Percentiles rank a stretch among this genome's conserved stretches.
Evolutionary conservation across 2,888 invertebrate species (phyloP).

Genomic region (Nezara viridula): DNA sequence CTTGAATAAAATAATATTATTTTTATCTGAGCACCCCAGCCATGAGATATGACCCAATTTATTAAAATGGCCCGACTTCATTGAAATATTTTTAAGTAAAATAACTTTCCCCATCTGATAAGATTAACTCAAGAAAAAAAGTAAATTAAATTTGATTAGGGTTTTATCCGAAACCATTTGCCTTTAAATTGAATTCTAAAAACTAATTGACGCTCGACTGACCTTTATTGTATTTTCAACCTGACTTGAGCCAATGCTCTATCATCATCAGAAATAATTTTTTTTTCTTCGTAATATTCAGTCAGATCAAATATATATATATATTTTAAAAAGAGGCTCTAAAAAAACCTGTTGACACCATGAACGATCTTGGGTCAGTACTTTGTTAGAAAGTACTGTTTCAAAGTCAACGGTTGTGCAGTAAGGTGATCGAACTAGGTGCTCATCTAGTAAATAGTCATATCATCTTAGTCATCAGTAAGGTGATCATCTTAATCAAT

Average conservation of each 20-base stretch:
- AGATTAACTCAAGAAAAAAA: background rate
- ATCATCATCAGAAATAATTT: background rate
- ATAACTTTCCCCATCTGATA: conserved; percentile 11
- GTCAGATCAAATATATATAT: background rate
- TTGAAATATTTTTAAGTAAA: conserved; percentile 26
- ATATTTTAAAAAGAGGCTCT: too few species aligned
- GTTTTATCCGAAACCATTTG: background rate
- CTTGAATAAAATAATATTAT: background rate
- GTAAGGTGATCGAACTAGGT: too few species aligned
- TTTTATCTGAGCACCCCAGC: background rate
- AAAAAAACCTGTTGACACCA: too few species aligned
- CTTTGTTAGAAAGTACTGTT: too few species aligned
- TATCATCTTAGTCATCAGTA: too few species aligned
- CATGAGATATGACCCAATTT: conserved; percentile 33
- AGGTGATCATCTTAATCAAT: too few species aligned
- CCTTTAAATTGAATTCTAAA: background rate
- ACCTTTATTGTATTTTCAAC: background rate
- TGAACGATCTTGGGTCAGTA: too few species aligned
- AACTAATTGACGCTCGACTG: background rate
- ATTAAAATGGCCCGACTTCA: conserved; percentile 23
- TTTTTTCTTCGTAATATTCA: background rate
- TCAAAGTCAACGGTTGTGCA: too few species aligned
- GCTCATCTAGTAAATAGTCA: too few species aligned
- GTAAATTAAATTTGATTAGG: conserved; percentile 3
- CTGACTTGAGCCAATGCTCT: background rate